phyloP scores from a whole-genome alignment of 2,888 invertebrate species.

The Criorhina ranunculi region DNA sequence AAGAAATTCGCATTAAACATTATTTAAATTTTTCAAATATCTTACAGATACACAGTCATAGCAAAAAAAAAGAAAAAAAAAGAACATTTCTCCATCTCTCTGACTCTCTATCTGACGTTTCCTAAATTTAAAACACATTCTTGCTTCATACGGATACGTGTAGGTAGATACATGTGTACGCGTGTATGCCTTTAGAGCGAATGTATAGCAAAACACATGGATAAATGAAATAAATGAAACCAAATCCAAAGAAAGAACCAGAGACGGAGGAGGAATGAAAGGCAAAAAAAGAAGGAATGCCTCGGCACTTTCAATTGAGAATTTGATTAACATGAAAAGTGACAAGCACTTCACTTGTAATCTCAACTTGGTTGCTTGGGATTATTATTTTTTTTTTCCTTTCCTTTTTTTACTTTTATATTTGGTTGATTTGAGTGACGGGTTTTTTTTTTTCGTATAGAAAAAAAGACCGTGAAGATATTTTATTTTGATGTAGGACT shows the following conservation, averaged over 20 bases:
- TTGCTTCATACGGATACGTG: neutral
- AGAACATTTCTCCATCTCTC: constrained; percentile 20
- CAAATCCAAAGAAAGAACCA: constrained; percentile 24
- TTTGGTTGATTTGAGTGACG: constrained; percentile 43
- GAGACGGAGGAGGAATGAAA: neutral
- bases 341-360: constrained; percentile 69
- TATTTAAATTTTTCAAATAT: constrained; percentile 45
- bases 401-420: neutral
- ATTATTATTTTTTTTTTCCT: constrained; percentile 9
- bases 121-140: constrained; percentile 52
- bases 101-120: constrained; percentile 20
- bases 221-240: constrained; percentile 40
- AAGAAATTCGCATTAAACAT: constrained; percentile 57
- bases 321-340: constrained; percentile 69
- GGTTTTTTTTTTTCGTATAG: constrained; percentile 21
- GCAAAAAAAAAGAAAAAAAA: neutral
- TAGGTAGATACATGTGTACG: neutral
- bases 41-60: constrained; percentile 22
- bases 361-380: constrained; percentile 53
- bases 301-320: constrained; percentile 65
- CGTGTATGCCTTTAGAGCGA: constrained; percentile 6
- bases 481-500: neutral
- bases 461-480: neutral
- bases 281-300: constrained; percentile 14
- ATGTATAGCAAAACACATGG: neutral